Evolutionary conservation across 1,140 invertebrate genomes (phyloP), one percentile per base, ranked within the genome.

Genomic region (Thaumatotibia leucotreta): DNA sequence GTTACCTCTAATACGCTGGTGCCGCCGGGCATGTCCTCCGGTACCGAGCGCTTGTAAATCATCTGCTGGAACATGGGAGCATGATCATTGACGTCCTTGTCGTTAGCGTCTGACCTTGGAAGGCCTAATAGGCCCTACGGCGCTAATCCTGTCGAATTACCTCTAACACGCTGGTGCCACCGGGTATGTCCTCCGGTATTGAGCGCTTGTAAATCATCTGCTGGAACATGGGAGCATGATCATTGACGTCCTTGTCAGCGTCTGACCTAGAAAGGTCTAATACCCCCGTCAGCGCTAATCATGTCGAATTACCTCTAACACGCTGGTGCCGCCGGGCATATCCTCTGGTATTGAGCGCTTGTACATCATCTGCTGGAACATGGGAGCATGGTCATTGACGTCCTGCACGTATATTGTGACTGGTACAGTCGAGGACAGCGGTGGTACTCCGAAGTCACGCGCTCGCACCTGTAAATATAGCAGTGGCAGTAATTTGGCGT

Each of bases 1-100:
- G n/a, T n/a, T n/a, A n/a, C n/a, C n/a, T n/a, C n/a, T n/a, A n/a
- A n/a, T n/a, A 98, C 93, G 27, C 94, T 94, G 61, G 95, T 97
- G 0, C 97, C 96, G 14, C 94, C 94, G 0, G 93, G 92, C 68
- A 95, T 93, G 84, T 97, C 96, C 89, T 98, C 97, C 0, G 95
- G 94, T 33, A 98, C 95, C 3, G 94, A 94, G 77, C 93, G 93
- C 61, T 94, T 93, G 82, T 98, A 98, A 61, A 95, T 84, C 52
- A 90, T 85, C 73, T 94, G 92, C 73, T 96, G 94, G 85, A 98
- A 98, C 69, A 93, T 86, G 0, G 97, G 97, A 0, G 93, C 90
- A 91, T 97, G 94, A 77, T 98, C 97, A 86, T 98, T 98, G 4
- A 95, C 93, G n/a, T n/a, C n/a, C n/a, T n/a, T n/a, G n/a, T n/a